Evolutionary conservation across 1,140 invertebrate genomes (phyloP).

Genomic region (Fopius arisanus): DNA sequence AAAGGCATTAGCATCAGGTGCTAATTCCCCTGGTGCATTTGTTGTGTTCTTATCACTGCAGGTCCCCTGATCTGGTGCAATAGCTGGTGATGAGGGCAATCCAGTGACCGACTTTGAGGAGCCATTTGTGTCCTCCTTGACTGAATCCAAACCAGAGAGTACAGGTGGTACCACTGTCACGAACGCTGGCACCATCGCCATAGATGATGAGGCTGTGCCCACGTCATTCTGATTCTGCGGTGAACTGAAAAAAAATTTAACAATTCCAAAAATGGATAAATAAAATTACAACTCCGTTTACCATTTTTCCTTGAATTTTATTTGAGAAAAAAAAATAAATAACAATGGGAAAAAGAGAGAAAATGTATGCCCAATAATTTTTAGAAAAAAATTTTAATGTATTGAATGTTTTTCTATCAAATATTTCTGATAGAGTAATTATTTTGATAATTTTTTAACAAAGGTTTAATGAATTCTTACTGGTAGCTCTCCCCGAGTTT

Average conservation of each 20-base stretch:
- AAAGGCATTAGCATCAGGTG: constrained; percentile 71
- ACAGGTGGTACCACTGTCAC: constrained; percentile 46
- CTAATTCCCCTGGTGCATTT: constrained; percentile 47
- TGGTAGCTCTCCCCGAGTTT: neutral
- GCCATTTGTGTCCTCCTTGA: constrained; percentile 50
- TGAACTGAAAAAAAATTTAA: constrained; percentile 48
- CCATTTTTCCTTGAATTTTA: too few species aligned
- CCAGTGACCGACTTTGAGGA: constrained; percentile 35
- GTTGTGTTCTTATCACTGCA: neutral
- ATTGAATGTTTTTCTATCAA: too few species aligned
- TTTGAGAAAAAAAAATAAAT: too few species aligned
- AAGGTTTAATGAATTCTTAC: constrained; percentile 6
- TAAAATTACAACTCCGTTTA: too few species aligned
- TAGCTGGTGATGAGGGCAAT: constrained; percentile 47
- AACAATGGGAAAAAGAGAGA: too few species aligned
- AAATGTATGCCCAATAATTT: too few species aligned
- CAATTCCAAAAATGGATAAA: too few species aligned
- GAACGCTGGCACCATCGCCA: constrained; percentile 46
- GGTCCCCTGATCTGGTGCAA: constrained; percentile 43
- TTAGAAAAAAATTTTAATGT: too few species aligned
- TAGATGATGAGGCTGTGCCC: constrained; percentile 48
- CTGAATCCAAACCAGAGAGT: constrained; percentile 35
- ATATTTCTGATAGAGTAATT: too few species aligned
- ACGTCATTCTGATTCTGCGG: constrained; percentile 41
- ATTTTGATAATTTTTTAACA: too few species aligned